Evolutionary conservation across 2,888 invertebrate species (phyloP).

Genomic region (Lagria hirta): DNA sequence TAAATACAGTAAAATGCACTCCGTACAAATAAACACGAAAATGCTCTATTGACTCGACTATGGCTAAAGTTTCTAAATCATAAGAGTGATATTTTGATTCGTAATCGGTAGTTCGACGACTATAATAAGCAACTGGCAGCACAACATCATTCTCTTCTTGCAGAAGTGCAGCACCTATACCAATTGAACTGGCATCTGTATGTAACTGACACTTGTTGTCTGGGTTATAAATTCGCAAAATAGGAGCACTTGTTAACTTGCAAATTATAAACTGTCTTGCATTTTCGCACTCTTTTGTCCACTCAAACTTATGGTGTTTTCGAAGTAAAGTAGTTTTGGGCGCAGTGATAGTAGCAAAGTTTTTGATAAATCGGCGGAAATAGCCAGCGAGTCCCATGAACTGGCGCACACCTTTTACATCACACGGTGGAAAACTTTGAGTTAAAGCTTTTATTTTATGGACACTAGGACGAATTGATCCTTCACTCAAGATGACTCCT

Average conservation of each 20-base stretch:
- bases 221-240: no score
- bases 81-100: constrained; percentile 32
- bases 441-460: constrained; percentile 30
- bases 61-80: no score
- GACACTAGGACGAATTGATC: constrained; percentile 25
- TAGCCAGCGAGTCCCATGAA: constrained; percentile 27
- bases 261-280: no score
- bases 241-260: no score
- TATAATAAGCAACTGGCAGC: constrained; percentile 29
- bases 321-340: no score
- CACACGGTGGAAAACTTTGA: constrained; percentile 19
- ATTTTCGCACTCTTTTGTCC: no score
- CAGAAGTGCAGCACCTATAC: constrained; percentile 20
- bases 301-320: no score
- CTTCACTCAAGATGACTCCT: constrained; percentile 26
- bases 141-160: constrained; percentile 22
- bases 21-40: constrained; percentile 32
- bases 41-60: constrained; percentile 29
- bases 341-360: constrained; percentile 23
- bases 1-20: constrained; percentile 31
- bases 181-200: no score
- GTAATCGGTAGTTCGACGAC: constrained; percentile 24
- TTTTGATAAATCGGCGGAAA: constrained; percentile 25
- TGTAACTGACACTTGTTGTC: no score
- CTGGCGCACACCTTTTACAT: constrained; percentile 30